Conservation (phyloP, 1,140 invertebrate genomes). For the Sycobia sp. region DNA sequence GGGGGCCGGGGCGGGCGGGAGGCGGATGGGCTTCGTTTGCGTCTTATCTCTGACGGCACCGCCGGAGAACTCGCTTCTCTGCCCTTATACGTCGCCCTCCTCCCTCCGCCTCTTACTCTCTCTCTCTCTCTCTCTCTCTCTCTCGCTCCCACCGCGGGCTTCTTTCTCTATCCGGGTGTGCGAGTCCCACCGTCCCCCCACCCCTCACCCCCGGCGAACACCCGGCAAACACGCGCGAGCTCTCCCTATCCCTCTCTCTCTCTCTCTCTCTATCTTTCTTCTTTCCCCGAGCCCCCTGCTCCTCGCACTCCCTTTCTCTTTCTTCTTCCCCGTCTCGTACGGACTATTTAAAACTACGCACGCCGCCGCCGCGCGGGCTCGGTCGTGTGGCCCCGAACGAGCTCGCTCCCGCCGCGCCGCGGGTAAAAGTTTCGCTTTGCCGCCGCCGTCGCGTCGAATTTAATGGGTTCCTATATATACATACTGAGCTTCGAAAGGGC, state of each 20-base stretch:
- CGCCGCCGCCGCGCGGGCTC: too few species aligned
- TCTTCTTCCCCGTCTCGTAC: too few species aligned
- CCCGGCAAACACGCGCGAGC: slow-evolving; percentile 19
- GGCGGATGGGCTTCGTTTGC: slow-evolving; percentile 57
- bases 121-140: slow-evolving; percentile 6
- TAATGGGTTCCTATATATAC: slow-evolving; percentile 28
- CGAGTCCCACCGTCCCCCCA: too few species aligned
- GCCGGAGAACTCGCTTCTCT: slow-evolving; percentile 5
- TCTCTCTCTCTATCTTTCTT: too few species aligned
- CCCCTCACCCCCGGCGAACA: slow-evolving; percentile 37
- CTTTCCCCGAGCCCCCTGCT: too few species aligned
- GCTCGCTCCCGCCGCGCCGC: not conserved
- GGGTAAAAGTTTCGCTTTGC: slow-evolving; percentile 22
- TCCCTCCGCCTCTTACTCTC: slow-evolving; percentile 25
- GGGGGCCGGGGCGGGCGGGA: slow-evolving; percentile 14
- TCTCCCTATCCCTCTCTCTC: too few species aligned
- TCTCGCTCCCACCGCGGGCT: slow-evolving; percentile 15
- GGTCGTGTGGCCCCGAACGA: too few species aligned
- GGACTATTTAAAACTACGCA: slow-evolving; percentile 62
- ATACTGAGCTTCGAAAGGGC: too few species aligned
- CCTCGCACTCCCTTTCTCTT: too few species aligned
- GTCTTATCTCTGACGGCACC: slow-evolving; percentile 61
- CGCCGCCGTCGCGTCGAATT: slow-evolving; percentile 16
- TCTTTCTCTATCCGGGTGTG: slow-evolving; percentile 15
- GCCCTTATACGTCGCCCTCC: too few species aligned